These are phyloP conservation scores for Acipenser transmontanus DNA, from an alignment of 2,797 vertebrate species.

Conservation along the genomic window DNA sequence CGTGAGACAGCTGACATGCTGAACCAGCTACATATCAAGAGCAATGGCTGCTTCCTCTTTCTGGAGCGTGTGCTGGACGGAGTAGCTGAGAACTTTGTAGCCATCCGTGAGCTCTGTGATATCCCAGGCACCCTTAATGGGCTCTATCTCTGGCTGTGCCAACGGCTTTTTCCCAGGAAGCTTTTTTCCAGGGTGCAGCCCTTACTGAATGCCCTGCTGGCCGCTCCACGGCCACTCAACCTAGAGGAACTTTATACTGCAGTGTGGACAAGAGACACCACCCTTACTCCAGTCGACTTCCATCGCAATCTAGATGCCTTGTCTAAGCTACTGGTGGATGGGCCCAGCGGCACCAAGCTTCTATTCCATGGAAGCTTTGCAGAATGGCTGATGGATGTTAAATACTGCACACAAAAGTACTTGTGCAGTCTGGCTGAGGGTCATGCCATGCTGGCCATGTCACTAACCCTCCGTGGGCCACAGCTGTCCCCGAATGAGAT, in stretches of 20 bases:
- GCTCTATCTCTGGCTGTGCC: conserved; percentile 79
- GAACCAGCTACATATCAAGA: conserved; percentile 76
- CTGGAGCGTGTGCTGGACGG: conserved; percentile 72
- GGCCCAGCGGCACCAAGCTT: conserved; percentile 45
- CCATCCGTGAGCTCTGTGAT: conserved; percentile 66
- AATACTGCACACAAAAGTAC: conserved; percentile 73
- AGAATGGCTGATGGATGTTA: conserved; percentile 74
- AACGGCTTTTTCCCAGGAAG: conserved; percentile 62
- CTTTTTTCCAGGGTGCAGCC: conserved; percentile 56
- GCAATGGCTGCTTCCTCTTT: conserved; percentile 72
- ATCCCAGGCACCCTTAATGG: conserved; percentile 75
- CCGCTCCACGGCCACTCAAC: conserved; percentile 53
- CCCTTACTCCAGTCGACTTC: conserved; percentile 50
- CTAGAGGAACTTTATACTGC: conserved; percentile 52
- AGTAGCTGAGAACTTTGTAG: conserved; percentile 55
- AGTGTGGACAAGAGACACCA: conserved; percentile 49
- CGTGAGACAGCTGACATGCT: conserved; percentile 71
- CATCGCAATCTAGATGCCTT: conserved; percentile 48
- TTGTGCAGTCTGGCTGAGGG: conserved; percentile 63
- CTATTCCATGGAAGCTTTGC: conserved; percentile 75
- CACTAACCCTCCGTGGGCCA: conserved; percentile 49
- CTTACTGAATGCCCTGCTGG: conserved; percentile 63
- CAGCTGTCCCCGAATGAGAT: conserved; percentile 45
- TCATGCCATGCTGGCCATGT: conserved; percentile 67
- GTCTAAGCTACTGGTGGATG: conserved; percentile 49